Evolutionary conservation across 2,888 invertebrate species (phyloP), one percentile per base, ranked within the genome.

Genomic region (Psococerastis gibbosa): DNA sequence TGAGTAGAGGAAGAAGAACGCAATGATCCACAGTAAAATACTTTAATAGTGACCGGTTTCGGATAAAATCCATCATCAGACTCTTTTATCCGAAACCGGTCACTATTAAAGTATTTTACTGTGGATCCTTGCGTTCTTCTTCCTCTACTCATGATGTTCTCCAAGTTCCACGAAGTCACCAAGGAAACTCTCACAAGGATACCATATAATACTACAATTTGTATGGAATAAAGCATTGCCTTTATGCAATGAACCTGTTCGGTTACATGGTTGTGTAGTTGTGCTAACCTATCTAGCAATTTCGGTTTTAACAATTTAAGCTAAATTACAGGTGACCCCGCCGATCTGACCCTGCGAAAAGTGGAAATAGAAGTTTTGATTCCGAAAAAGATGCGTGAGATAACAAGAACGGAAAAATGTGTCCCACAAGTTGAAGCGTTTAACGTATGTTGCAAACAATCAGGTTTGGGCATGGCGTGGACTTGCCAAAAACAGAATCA

Each of bases 321-420:
- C n/a, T n/a, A 11, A n/a, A 47, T 60, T 64, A 44, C 56, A 84
- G 88, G 88, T 47, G 85, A 92, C 64, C 91, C 91, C 2, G 66
- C 82, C 51, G 92, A 94, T 59, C 70, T 57, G 55, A 65, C 66
- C n/a, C 61, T 97, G 43, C 69, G 95, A 52, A 85, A 75, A 67
- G 85, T 94, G 2, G 97, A 97, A 63, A 63, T 63, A 16, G 87
- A 92, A 56, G 77, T 95, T 15, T 58, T 92, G 50, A 81, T 97
- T 57, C 85, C 92, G 0, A 83, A 89, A 61, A 73, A 81, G 54
- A 79, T 95, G 68, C 70, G 92, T 51, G 83, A 85, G 18, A 76
- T 74, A 52, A 81, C 89, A 1, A 81, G 75, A 58, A 57, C 55
- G 11, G 79, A 82, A 54, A 84, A 88, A 60, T 95, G 95, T 60